Evolutionary conservation across 2,888 invertebrate species (phyloP).

Genomic region (Onchidella celtica): DNA sequence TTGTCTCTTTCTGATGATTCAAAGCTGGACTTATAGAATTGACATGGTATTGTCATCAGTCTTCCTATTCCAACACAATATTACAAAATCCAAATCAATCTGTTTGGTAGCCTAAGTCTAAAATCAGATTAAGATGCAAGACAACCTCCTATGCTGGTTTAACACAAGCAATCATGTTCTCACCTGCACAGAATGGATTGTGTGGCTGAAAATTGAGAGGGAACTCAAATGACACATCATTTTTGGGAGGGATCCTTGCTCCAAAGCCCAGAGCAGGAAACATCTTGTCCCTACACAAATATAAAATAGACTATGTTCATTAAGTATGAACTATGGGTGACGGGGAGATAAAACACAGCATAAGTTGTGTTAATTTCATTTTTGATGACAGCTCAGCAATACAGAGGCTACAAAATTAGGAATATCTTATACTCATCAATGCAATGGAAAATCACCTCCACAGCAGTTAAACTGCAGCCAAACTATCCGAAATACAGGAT

Average conservation of each 20-base stretch:
- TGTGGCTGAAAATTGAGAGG: slow-evolving; percentile 75
- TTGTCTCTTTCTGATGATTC: too few relatives aligned
- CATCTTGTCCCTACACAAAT: slow-evolving; percentile 78
- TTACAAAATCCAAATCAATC: background rate
- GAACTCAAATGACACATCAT: slow-evolving; percentile 75
- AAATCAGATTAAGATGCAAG: background rate
- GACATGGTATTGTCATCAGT: too few relatives aligned
- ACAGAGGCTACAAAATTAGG: too few relatives aligned
- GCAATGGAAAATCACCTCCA: too few relatives aligned
- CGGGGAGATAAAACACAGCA: background rate
- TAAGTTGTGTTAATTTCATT: background rate
- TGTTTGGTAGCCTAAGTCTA: background rate
- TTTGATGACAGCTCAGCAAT: background rate
- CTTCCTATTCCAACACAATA: too few relatives aligned
- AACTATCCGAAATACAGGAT: too few relatives aligned
- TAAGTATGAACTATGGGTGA: background rate
- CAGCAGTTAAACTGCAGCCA: too few relatives aligned
- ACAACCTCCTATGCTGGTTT: too few relatives aligned
- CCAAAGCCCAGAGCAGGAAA: slow-evolving; percentile 79
- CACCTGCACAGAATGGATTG: slow-evolving; percentile 78
- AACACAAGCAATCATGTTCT: slow-evolving; percentile 2
- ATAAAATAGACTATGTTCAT: too few relatives aligned
- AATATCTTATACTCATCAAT: too few relatives aligned
- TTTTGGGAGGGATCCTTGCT: slow-evolving; percentile 73
- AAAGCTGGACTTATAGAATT: too few relatives aligned